These are phyloP conservation scores for Drepana arcuata DNA, from an alignment of 1,140 invertebrate species.

Conservation along the genomic window DNA sequence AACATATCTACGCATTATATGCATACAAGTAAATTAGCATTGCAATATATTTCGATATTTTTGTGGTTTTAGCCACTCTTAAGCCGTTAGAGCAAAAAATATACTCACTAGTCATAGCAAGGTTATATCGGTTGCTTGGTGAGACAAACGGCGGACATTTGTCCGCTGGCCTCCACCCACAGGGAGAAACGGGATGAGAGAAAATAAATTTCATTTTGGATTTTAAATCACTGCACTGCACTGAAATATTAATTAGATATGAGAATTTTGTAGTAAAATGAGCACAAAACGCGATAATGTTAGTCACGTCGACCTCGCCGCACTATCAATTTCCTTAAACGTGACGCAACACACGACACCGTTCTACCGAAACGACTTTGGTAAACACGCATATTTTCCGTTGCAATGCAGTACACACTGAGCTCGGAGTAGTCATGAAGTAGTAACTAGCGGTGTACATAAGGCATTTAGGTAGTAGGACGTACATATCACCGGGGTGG, in stretches of 20 bases:
- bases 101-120: constrained; percentile 61
- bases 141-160: constrained; percentile 56
- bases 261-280: constrained; percentile 29
- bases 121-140: constrained; percentile 59
- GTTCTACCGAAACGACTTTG: constrained; percentile 70
- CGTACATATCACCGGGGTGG: constrained; percentile 69
- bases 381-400: constrained; percentile 72
- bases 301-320: constrained; percentile 67
- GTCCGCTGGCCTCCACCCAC: constrained; percentile 55
- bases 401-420: constrained; percentile 71
- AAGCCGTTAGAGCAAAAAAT: constrained; percentile 39
- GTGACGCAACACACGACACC: constrained; percentile 70
- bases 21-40: too few relatives aligned
- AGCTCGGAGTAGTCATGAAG: constrained; percentile 71
- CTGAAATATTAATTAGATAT: constrained; percentile 28
- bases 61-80: background rate
- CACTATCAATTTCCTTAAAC: constrained; percentile 68
- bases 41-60: too few relatives aligned
- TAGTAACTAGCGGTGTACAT: constrained; percentile 71
- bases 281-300: constrained; percentile 54
- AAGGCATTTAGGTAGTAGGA: constrained; percentile 71
- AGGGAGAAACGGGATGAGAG: constrained; percentile 48
- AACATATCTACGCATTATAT: too few relatives aligned
- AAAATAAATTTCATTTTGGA: constrained; percentile 46
- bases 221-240: constrained; percentile 36